Evolutionary conservation across 53 echinoderm and acorn worm species (phyloP), one percentile per base, ranked within the genome.

Genomic region (Holothuria leucospilota): DNA sequence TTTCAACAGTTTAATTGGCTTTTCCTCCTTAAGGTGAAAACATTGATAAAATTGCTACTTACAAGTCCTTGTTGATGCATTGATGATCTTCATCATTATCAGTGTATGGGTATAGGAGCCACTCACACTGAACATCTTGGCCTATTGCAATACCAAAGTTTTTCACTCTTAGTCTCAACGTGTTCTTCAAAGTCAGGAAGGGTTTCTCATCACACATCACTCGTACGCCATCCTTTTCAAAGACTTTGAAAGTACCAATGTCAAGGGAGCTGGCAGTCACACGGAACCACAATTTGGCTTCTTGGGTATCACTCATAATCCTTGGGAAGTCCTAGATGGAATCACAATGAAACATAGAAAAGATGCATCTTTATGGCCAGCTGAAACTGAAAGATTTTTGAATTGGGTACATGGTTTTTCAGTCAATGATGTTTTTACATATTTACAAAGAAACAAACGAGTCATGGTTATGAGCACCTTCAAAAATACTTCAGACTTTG

Each of bases 81-180:
- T 46, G 46, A 46, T 46, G 11, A 9, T 46, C 11, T 8, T 11
- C 4, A 46, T 46, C 46, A 46, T 46, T 7, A 9, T 52, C 21
- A 2, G 51, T 46, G 77, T 51, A 77, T n/a, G 77, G 77, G 23
- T 77, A 77, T 21, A n/a, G 2, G 20, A 77, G 41, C 77, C 77
- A 77, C 8, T 77, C 49, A 23, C n/a, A 26, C 0, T n/a, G n/a
- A 8, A 46, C 53, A 13, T 27, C 53, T n/a, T 46, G 46, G 49
- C 51, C 77, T 26, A 46, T n/a, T 21, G 77, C 77, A 11, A 77
- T 77, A 27, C 77, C 77, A 77, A 77, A 77, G 77, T 49, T 23
- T 25, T n/a, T 10, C 2, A 38, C 51, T 20, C 8, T 10, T 14
- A 77, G 18, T 13, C 27, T 41, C 23, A 77, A 12, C 16, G 3